Conservation (phyloP, 1,140 invertebrate genomes). For the Dinoponera quadriceps region DNA sequence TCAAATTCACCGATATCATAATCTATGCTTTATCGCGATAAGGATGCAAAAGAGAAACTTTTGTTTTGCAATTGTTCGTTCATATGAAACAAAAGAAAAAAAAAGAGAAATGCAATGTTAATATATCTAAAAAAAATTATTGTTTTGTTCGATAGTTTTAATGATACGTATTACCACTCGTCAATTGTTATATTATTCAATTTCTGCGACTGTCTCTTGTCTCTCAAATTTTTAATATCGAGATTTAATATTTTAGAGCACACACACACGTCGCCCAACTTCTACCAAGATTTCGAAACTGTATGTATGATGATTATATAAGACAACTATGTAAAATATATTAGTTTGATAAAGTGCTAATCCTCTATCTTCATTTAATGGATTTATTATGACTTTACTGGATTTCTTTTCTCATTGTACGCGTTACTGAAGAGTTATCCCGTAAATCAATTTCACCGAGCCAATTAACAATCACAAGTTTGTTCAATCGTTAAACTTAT, state of each 20-base stretch:
- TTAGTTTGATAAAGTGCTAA: slow-evolving; percentile 59
- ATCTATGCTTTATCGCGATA: slow-evolving; percentile 33
- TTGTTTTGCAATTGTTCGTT: slow-evolving; percentile 21
- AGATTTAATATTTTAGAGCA: background rate
- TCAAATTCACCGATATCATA: slow-evolving; percentile 23
- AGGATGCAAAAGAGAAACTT: background rate
- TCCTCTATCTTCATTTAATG: slow-evolving; percentile 27
- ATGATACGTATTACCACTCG: background rate
- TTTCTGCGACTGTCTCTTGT: background rate
- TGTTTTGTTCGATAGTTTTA: slow-evolving; percentile 15
- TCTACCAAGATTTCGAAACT: slow-evolving; percentile 52
- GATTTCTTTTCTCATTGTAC: slow-evolving; percentile 15
- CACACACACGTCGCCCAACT: slow-evolving; percentile 14
- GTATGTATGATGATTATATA: slow-evolving; percentile 61
- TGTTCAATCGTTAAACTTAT: slow-evolving; percentile 64
- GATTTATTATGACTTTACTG: slow-evolving; percentile 24
- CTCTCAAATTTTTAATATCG: slow-evolving; percentile 5
- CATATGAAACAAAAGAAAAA: too few species aligned
- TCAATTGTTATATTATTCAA: slow-evolving; percentile 21
- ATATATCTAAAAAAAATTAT: slow-evolving; percentile 6
- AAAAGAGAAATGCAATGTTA: background rate
- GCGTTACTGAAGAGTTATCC: slow-evolving; percentile 1
- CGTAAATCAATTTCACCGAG: slow-evolving; percentile 42
- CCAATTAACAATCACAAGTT: slow-evolving; percentile 50
- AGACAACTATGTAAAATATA: slow-evolving; percentile 68